Percentiles rank a stretch among this genome's conserved stretches.
These are phyloP conservation scores for Myrmecobius fasciatus DNA, from an alignment of 2,113 vertebrate genomes.

Conservation along the genomic window DNA sequence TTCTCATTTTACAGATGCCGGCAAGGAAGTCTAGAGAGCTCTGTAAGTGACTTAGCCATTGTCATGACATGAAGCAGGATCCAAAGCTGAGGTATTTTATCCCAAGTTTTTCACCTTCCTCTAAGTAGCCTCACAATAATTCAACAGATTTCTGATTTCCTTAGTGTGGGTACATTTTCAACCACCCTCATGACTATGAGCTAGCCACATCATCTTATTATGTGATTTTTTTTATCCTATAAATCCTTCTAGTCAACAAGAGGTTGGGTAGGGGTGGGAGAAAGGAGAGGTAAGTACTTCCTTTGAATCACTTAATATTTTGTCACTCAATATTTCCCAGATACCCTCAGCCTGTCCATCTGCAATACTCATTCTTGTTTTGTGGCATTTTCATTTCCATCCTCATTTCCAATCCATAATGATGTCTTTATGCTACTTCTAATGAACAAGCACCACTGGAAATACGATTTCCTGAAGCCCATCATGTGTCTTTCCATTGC, in stretches of 20 bases:
- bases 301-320: neutral
- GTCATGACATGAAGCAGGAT: neutral
- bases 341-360: neutral
- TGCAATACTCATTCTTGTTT: neutral
- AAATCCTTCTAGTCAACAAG: neutral
- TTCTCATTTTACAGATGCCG: neutral
- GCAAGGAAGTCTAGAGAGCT: constrained; percentile 30
- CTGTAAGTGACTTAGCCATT: neutral
- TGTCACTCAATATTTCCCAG: neutral
- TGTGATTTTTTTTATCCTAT: neutral
- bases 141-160: neutral
- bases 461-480: neutral
- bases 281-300: neutral
- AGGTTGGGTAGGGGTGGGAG: neutral
- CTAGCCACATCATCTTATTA: neutral
- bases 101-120: no score
- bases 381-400: neutral
- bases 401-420: neutral
- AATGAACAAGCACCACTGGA: neutral
- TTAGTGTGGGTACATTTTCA: neutral
- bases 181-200: neutral
- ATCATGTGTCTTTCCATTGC: neutral
- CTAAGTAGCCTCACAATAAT: neutral
- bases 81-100: neutral
- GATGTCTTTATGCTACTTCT: neutral